Base-by-base conservation (phyloP, 2,888 invertebrate genomes). In the Agrochola circellaris region DNA sequence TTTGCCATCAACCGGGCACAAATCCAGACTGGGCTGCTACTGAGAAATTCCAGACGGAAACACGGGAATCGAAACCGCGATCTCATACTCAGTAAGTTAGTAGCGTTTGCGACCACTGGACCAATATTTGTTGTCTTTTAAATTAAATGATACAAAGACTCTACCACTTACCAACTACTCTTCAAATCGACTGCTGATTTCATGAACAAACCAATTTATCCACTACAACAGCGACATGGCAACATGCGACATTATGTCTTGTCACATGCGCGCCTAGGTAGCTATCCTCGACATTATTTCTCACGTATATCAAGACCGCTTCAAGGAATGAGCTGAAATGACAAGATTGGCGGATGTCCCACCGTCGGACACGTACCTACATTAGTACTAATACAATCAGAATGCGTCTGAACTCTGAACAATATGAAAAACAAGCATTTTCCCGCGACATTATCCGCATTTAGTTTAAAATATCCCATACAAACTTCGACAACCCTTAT, bases 271-370 rank as follows among this genome's bases (percentile, higher is more conserved):
- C 9, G 20, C 51, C 34, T 34, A 38, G 17, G 17, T 42, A 26
- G 13, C 26, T 38, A 30, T 68, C 15, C 17, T 34, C 45, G 34
- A 54, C 54, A 80, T 34, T 34, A 61, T 26, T 82, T 82, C 74
- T 62, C 87, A 87, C 81, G 65, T 74, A 56, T 45, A 56, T 66
- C 62, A 61, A 51, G 61, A 54, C 30, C n/a, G 73, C 30, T 86
- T 83, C 83, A 71, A 74, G 72, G 87, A 81, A 80, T 70, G 60
- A 76, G 61, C 67, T 75, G 73, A 79, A 81, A 76, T 71, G 61
- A 65, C 69, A 62, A 75, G 75, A 78, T 73, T 77, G 42, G 73
- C 78, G 84, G 84, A 84, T 76, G 72, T 66, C 26, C 20, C 56
- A 69, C 60, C 38, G 73, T 54, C 81, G 20, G 26, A 38, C 85